These are phyloP conservation scores for Drosophila cracens DNA, from an alignment of 2,888 invertebrate species.

Conservation along the genomic window DNA sequence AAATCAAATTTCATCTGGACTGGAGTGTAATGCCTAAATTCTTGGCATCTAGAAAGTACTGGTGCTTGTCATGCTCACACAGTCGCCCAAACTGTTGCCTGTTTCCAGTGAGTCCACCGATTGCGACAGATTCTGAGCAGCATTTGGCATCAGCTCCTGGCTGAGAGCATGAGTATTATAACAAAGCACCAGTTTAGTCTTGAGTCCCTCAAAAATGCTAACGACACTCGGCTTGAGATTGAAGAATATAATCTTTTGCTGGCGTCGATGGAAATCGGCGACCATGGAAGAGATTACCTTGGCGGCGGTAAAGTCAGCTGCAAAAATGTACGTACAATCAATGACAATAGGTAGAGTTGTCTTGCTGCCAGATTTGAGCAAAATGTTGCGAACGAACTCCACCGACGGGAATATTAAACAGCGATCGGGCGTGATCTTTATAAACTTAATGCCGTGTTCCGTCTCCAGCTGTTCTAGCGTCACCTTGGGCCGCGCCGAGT, in stretches of 20 bases:
- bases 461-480: conserved; percentile 91
- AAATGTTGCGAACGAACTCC: conserved; percentile 93
- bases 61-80: conserved; percentile 68
- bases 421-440: conserved; percentile 94
- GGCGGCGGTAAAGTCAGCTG: conserved; percentile 94
- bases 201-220: conserved; percentile 90
- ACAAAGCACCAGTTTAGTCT: conserved; percentile 76
- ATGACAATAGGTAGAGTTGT: conserved; percentile 90
- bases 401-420: conserved; percentile 96
- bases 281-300: conserved; percentile 91
- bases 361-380: conserved; percentile 91
- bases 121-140: conserved; percentile 25
- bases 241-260: conserved; percentile 92
- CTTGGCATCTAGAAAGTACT: conserved; percentile 56
- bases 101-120: conserved; percentile 63
- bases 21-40: not conserved
- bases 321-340: conserved; percentile 95
- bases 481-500: conserved; percentile 94
- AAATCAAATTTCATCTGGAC: not conserved
- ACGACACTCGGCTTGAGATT: conserved; percentile 93
- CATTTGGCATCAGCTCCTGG: conserved; percentile 50
- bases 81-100: conserved; percentile 47
- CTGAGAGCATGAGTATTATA: conserved; percentile 77
- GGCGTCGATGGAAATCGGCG: conserved; percentile 89
- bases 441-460: conserved; percentile 89